These are phyloP conservation scores for Oncorhynchus kisutch DNA, from an alignment of 2,113 vertebrate genomes.

Conservation along the genomic window DNA sequence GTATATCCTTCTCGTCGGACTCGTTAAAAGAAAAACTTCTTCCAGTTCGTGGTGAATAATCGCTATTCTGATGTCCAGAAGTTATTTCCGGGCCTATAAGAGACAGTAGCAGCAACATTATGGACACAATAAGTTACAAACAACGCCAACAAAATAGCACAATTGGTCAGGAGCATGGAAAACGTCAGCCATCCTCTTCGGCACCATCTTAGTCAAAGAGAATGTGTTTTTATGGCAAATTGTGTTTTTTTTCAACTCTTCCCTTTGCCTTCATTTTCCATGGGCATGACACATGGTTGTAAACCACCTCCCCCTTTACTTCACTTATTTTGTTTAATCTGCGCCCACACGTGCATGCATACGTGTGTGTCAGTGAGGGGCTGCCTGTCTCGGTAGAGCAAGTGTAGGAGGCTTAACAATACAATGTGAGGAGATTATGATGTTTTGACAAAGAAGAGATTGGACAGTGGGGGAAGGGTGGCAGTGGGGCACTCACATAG, in stretches of 20 bases:
- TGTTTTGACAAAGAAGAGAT: slow-evolving; percentile 30
- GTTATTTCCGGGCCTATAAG: too few species aligned
- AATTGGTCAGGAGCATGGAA: too few species aligned
- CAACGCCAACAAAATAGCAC: too few species aligned
- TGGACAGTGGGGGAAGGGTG: slow-evolving; percentile 10
- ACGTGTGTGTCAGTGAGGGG: neutral
- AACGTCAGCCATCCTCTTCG: too few species aligned
- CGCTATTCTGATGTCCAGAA: too few species aligned
- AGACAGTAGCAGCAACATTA: too few species aligned
- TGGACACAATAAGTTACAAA: too few species aligned
- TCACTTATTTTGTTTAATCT: slow-evolving; percentile 42
- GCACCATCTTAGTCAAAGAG: too few species aligned
- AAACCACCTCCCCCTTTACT: neutral
- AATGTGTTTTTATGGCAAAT: too few species aligned
- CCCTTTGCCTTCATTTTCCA: neutral
- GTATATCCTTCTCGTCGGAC: too few species aligned
- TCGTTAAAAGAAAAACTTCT: too few species aligned
- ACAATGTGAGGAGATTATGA: slow-evolving; percentile 12
- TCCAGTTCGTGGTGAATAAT: too few species aligned
- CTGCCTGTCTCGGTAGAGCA: slow-evolving; percentile 5
- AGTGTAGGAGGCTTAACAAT: slow-evolving; percentile 6
- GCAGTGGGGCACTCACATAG: slow-evolving; percentile 43
- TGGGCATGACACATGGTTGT: neutral
- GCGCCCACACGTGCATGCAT: slow-evolving; percentile 24
- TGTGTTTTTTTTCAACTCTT: neutral